Evolutionary conservation across 53 echinoderm and acorn worm species (phyloP), one percentile per base, ranked within the genome.

Genomic region (Holothuria scabra): DNA sequence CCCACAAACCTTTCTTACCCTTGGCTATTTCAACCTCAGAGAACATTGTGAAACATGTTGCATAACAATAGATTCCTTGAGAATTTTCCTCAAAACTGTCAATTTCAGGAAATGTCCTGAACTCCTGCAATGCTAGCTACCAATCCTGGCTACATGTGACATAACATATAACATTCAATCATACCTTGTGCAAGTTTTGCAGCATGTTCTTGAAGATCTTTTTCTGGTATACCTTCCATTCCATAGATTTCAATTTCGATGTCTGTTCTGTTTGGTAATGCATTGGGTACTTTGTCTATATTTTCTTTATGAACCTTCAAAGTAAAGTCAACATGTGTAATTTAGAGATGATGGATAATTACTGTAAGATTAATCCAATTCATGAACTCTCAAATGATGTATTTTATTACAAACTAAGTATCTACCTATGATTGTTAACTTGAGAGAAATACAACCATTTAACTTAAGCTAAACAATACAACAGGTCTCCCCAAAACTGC

Each of bases 181-280:
- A 30, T 90, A 78, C 84, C 84, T 85, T 82, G 91, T 67, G 82
- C 82, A 22, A 81, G 62, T 63, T 81, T 81, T 23, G 62, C 62
- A 34, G 82, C 82, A 49, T 93, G 93, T 4, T 91, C 86, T 37
- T 86, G 32, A 5, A 99, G 68, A 59, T 99, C 99, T 63, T 95
- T 95, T 75, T 99, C 95, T 35, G 95, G 99, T 48, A 95, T 95
- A 8, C 99, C 99, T 79, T 99, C 99, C 99, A 99, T 99, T 46
- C 95, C 99, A 37, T 95, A 95, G 55, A 99, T 99, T 83, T 99
- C 99, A 37, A 99, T 91, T 60, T 99, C 99, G n/a, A 91, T 94
- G 80, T 99, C 99, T 66, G 95, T 93, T 65, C 99, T 90, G 35
- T 95, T 93, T 80, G 99, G 99, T 62, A 99, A 69, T 46, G 99